Evolutionary conservation across 1,140 invertebrate species (phyloP), one percentile per base, ranked within the genome.

Genomic region (Manduca sexta): DNA sequence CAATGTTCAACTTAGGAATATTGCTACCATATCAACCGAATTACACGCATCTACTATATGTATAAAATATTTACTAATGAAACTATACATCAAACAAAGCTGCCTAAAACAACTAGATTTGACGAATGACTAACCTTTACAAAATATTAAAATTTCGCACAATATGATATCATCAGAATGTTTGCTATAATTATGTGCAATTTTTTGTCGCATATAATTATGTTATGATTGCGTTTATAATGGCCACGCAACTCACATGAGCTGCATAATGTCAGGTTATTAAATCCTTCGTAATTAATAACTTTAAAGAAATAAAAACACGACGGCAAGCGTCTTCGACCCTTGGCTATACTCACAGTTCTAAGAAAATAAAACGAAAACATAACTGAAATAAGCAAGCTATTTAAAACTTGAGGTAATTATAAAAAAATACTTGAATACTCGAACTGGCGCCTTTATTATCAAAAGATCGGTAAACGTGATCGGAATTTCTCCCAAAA

Each of bases 191-290:
- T 63, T 59, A 59, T 56, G 12, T 50, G 49, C 45, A 53, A 59
- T 71, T 70, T 74, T 80, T 76, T 69, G 60, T 71, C 64, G 56
- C 56, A 30, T 54, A 58, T 64, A 52, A 64, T 69, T 64, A 68
- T 64, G 39, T 71, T 67, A 64, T 62, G 69, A 75, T 70, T 77
- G 60, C 64, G 53, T 45, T 71, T 53, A 75, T 68, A 69, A 64
- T 68, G 50, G 54, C 66, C 62, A 68, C 74, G 73, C 74, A 76
- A 35, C 49, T 45, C 38, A 59, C 51, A 65, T 50, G 45, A 52
- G 44, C 53, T 64, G 64, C 69, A 74, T 79, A 79, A 82, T 76
- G 49, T 51, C 65, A 45, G 69, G 38, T 41, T 31, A 50, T 56
- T 47, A 51, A 42, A 45, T 31, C 49, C 48, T 21, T 18, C 16